phyloP scores from a whole-genome alignment of 2,797 vertebrate species.

The Centroberyx gerrardi region DNA sequence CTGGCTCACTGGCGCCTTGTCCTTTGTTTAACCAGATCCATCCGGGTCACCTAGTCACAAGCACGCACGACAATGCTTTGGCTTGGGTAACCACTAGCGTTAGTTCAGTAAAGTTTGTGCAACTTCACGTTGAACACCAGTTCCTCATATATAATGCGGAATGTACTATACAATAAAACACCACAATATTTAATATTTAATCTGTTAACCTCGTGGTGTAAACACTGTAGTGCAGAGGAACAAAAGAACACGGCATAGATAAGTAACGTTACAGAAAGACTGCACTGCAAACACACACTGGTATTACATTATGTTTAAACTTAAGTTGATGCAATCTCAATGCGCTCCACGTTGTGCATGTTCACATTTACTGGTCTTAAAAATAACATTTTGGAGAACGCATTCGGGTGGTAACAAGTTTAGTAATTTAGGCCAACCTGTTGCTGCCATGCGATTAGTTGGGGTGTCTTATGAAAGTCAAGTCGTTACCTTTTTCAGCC shows the following conservation, averaged over 20 bases:
- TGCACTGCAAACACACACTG: no score
- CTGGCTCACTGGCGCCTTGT: slow-evolving; percentile 67
- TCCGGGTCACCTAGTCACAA: slow-evolving; percentile 76
- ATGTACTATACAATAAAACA: no score
- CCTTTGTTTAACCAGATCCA: slow-evolving; percentile 79
- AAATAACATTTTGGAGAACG: neutral
- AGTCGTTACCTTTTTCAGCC: slow-evolving; percentile 89
- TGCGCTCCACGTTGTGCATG: rapidly evolving
- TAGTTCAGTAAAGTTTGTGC: slow-evolving; percentile 2
- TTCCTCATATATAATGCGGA: no score
- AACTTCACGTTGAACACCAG: neutral
- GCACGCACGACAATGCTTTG: neutral
- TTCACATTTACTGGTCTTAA: rapidly evolving
- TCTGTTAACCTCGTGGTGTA: neutral
- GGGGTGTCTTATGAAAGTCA: neutral
- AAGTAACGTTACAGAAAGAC: no score
- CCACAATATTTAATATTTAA: neutral
- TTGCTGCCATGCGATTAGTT: slow-evolving; percentile 61
- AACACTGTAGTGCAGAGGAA: neutral
- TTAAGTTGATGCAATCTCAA: no score
- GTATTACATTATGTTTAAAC: no score
- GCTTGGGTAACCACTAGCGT: neutral
- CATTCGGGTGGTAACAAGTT: neutral
- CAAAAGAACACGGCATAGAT: neutral
- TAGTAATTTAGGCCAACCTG: slow-evolving; percentile 51